A percentile compares a stretch with the other conserved stretches of the same genome.
phyloP scores from a whole-genome alignment of 2,797 vertebrate genomes.

The Phrynocephalus vlangalii region DNA sequence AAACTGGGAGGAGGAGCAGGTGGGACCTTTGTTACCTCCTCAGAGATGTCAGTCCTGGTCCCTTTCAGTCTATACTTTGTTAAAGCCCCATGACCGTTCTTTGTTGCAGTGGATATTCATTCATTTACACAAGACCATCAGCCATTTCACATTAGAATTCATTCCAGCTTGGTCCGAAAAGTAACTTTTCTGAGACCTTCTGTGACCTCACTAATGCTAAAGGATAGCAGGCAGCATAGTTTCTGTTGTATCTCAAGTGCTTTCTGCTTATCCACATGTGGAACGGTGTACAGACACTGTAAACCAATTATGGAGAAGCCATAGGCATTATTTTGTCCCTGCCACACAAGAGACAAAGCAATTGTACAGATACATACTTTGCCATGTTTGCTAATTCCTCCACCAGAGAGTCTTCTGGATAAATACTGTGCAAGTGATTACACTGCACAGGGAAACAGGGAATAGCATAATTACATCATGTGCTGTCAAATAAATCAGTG shows the following conservation, averaged over 20 bases:
- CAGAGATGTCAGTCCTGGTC: too few relatives aligned
- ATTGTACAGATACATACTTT: conserved; percentile 39
- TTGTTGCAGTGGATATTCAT: too few relatives aligned
- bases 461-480: conserved; percentile 37
- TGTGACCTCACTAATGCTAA: neutral
- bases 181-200: neutral
- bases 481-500: conserved; percentile 32
- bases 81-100: too few relatives aligned
- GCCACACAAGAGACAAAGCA: conserved; percentile 33
- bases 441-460: conserved; percentile 18
- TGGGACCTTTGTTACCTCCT: too few relatives aligned
- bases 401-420: conserved; percentile 58
- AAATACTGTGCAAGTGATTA: conserved; percentile 50
- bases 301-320: conserved; percentile 34
- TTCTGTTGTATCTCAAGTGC: neutral
- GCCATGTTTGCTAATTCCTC: conserved; percentile 46
- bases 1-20: too few relatives aligned
- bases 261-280: neutral
- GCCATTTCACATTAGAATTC: neutral
- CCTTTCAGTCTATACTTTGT: too few relatives aligned
- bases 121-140: too few relatives aligned
- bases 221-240: neutral
- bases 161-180: neutral
- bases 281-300: conserved; percentile 24
- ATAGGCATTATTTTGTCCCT: conserved; percentile 26